Evolutionary conservation across 2,888 invertebrate species (phyloP), one percentile per base, ranked within the genome.

Genomic region (Embidobia sp.): DNA sequence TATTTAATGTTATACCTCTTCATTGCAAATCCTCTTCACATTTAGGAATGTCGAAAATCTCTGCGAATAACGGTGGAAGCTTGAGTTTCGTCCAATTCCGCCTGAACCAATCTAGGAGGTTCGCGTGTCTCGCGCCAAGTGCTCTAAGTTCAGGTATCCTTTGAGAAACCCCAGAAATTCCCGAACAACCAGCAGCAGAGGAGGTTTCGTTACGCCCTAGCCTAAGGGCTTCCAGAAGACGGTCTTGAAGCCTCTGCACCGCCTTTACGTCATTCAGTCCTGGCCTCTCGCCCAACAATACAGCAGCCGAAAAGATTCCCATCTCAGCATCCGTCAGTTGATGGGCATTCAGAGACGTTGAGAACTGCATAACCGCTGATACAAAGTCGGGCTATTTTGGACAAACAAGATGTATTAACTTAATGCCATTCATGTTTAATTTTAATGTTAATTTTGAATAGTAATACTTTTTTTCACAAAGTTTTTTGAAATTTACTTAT

Each of bases 11-110:
- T 42, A 57, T 77, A 84, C 82, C 83, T 80, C 51, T 85, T 90
- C 85, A 90, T 82, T 90, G 90, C 73, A 90, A 88, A 87, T 94
- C 94, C 85, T 94, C 95, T 87, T 94, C 95, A 85, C 93, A 92
- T 90, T 95, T 96, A 81, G 97, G 96, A 90, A 98, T 97, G 93
- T 98, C 98, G 91, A 97, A 98, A 84, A 98, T 97, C 91, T 98
- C 98, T 27, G 98, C 95, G 90, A 97, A 98, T 61, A 98, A 93
- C 1, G 98, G 97, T 44, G 98, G 98, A 84, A 98, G 92, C 77
- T 95, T 92, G 70, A 96, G 92, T 84, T 94, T 93, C 70, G 93
- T 93, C 97, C 97, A 98, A 90, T 95, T 94, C 84, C 94, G 92
- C 81, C 98, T 93, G 91, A 96, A 97, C 97, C 97, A 98, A 88